Evolutionary conservation across 2,113 vertebrate species (phyloP).

Genomic region (Mungos mungo): DNA sequence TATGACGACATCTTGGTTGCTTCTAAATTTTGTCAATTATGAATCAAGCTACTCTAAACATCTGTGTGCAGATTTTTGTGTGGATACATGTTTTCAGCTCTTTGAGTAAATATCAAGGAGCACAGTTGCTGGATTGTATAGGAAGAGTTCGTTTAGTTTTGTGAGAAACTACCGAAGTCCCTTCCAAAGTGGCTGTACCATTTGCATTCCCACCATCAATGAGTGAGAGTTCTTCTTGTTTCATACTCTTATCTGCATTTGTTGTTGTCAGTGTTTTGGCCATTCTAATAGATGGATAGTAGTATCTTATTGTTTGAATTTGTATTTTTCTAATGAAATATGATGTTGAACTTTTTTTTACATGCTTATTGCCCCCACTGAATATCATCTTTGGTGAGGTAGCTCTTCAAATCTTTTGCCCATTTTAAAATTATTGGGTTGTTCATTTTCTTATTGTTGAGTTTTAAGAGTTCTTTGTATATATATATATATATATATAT

Average conservation of each 20-base stretch:
- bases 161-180: not conserved
- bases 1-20: not conserved
- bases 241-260: not conserved
- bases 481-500: too few relatives aligned
- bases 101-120: not conserved
- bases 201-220: not conserved
- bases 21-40: not conserved
- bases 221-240: not conserved
- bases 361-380: not conserved
- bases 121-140: not conserved
- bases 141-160: not conserved
- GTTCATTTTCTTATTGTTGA: not conserved
- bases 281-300: not conserved
- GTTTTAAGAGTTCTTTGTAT: not conserved
- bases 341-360: not conserved
- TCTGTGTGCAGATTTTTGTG: not conserved
- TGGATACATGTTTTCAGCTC: not conserved
- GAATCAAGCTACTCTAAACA: not conserved
- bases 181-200: not conserved
- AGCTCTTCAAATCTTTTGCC: not conserved
- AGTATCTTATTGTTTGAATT: not conserved
- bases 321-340: not conserved
- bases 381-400: not conserved
- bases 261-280: not conserved
- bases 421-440: not conserved